These are phyloP conservation scores for Melikaiella ostensackeni DNA, from an alignment of 2,888 invertebrate species.

Conservation along the genomic window DNA sequence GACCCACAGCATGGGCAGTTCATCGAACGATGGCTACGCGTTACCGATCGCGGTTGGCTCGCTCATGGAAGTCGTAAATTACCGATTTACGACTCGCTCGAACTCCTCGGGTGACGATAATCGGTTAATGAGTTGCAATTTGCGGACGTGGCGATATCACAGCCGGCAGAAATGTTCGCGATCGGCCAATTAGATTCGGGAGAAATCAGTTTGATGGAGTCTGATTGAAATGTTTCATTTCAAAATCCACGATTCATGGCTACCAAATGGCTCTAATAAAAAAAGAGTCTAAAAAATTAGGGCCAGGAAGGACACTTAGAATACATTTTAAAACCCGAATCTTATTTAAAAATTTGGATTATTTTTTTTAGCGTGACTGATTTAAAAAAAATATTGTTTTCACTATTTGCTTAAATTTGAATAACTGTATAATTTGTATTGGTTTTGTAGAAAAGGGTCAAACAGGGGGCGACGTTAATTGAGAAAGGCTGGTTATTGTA, in stretches of 20 bases:
- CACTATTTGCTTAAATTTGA: too few species aligned
- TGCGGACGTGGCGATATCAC: slow-evolving; percentile 48
- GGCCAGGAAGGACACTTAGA: too few species aligned
- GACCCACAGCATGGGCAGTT: slow-evolving; percentile 7
- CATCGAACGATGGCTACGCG: slow-evolving; percentile 39
- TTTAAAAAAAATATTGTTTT: too few species aligned
- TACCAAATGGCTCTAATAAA: neutral
- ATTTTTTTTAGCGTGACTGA: too few species aligned
- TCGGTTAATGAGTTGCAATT: slow-evolving; percentile 58
- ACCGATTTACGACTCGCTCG: slow-evolving; percentile 57
- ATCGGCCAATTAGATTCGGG: slow-evolving; percentile 15
- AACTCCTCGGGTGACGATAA: slow-evolving; percentile 55
- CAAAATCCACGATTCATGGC: neutral
- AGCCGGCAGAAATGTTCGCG: neutral
- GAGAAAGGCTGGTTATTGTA: neutral
- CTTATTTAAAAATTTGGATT: too few species aligned
- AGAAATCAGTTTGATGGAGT: neutral
- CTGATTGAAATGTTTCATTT: neutral
- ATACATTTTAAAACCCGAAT: too few species aligned
- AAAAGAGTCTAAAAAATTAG: too few species aligned
- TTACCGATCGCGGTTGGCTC: slow-evolving; percentile 46
- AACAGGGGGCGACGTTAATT: neutral
- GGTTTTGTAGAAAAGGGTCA: neutral
- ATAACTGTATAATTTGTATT: neutral
- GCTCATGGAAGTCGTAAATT: slow-evolving; percentile 53